phyloP scores from a whole-genome alignment of 2,888 invertebrate genomes.

The Watsonalla binaria region DNA sequence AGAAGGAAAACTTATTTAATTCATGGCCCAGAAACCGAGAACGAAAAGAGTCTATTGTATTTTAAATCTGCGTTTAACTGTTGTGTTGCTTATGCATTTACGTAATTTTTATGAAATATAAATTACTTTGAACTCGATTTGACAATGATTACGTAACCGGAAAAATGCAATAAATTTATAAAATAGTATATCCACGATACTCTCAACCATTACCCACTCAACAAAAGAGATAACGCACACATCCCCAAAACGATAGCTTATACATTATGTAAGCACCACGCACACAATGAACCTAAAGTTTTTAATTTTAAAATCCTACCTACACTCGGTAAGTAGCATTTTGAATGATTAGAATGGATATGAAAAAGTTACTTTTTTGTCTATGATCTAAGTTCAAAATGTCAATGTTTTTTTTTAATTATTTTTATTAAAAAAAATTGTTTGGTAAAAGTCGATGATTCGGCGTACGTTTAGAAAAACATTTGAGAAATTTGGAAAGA shows the following conservation, averaged over 20 bases:
- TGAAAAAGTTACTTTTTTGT: neutral
- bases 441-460: too few relatives aligned
- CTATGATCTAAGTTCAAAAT: neutral
- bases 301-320: constrained; percentile 70
- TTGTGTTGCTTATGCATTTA: too few relatives aligned
- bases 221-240: constrained; percentile 11
- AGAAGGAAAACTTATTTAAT: too few relatives aligned
- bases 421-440: neutral
- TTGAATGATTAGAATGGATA: neutral
- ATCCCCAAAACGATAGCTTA: constrained; percentile 14
- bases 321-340: constrained; percentile 32
- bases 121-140: too few relatives aligned
- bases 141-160: too few relatives aligned
- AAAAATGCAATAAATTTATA: neutral
- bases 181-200: neutral
- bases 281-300: constrained; percentile 32
- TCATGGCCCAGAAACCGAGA: too few relatives aligned
- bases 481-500: too few relatives aligned
- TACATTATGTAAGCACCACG: constrained; percentile 39
- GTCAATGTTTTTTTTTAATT: neutral
- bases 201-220: constrained; percentile 34
- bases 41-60: too few relatives aligned
- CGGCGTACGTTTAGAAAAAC: too few relatives aligned
- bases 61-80: too few relatives aligned
- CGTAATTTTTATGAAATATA: too few relatives aligned